Evolutionary conservation across 2,797 vertebrate genomes (phyloP).

Genomic region (Melanotaenia nigrans): DNA sequence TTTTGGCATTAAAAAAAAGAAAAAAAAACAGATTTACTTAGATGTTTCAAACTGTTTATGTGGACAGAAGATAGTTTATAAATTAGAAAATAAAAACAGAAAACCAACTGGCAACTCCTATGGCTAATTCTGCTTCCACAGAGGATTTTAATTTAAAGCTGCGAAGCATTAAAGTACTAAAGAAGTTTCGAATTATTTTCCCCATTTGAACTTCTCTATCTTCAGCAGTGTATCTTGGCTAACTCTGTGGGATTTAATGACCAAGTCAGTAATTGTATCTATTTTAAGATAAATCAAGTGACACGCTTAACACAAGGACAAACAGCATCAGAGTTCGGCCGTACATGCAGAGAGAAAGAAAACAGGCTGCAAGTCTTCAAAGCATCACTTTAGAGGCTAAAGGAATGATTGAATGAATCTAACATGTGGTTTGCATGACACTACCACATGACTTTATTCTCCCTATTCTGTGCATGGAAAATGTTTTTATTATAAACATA

Average conservation of each 20-base stretch:
- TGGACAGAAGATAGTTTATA: slow-evolving; percentile 10
- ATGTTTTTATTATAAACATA: neutral
- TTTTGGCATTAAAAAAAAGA: neutral
- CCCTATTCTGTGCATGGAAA: neutral
- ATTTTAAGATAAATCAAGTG: slow-evolving; percentile 52
- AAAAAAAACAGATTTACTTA: neutral
- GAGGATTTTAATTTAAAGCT: slow-evolving; percentile 36
- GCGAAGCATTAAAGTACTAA: slow-evolving; percentile 25
- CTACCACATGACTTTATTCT: neutral
- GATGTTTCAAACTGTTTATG: slow-evolving; percentile 26
- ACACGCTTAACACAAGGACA: slow-evolving; percentile 49
- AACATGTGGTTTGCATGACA: slow-evolving; percentile 15
- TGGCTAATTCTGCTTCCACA: slow-evolving; percentile 30
- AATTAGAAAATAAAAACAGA: slow-evolving; percentile 22
- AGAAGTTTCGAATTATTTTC: slow-evolving; percentile 38
- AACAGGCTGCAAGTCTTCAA: slow-evolving; percentile 29
- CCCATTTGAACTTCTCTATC: slow-evolving; percentile 29
- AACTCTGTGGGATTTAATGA: slow-evolving; percentile 13
- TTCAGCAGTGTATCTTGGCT: slow-evolving; percentile 34
- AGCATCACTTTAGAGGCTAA: slow-evolving; percentile 2
- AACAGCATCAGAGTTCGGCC: slow-evolving; percentile 35
- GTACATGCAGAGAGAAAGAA: slow-evolving; percentile 18
- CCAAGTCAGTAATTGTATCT: slow-evolving; percentile 35
- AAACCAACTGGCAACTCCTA: slow-evolving; percentile 24
- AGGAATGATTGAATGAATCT: slow-evolving; percentile 25